These are phyloP conservation scores for Andricus grossulariae DNA, from an alignment of 1,140 invertebrate genomes.

Conservation along the genomic window DNA sequence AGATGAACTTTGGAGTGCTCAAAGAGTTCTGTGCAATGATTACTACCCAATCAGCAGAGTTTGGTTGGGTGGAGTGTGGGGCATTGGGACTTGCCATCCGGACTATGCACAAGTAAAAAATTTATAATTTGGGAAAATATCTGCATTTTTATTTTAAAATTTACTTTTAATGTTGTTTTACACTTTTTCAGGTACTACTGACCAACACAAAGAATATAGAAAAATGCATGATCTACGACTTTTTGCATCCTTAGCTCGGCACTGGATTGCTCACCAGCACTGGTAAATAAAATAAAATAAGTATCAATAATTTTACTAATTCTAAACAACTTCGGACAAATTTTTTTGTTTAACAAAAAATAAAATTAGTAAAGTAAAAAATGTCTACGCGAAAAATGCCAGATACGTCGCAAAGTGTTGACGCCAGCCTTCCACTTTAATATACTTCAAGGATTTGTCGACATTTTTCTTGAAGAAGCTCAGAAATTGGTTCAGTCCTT, in stretches of 20 bases:
- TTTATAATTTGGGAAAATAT: conserved; percentile 28
- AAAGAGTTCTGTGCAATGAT: conserved; percentile 42
- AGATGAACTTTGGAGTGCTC: conserved; percentile 51
- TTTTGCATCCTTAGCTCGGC: conserved; percentile 86
- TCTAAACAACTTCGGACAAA: no score
- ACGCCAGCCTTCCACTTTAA: conserved; percentile 95
- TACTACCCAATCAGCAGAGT: conserved; percentile 58
- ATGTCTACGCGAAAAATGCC: conserved; percentile 85
- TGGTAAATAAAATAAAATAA: conserved; percentile 67
- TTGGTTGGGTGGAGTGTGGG: conserved; percentile 49
- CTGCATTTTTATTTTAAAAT: neutral
- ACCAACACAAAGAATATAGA: conserved; percentile 83
- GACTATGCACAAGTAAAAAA: conserved; percentile 68
- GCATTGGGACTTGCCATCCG: conserved; percentile 64
- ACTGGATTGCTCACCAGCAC: conserved; percentile 85
- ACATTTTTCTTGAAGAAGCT: conserved; percentile 57
- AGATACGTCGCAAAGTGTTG: conserved; percentile 84
- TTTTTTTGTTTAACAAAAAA: no score
- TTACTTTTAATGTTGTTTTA: no score
- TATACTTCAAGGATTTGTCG: conserved; percentile 87
- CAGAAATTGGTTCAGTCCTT: conserved; percentile 52
- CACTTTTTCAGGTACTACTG: conserved; percentile 73
- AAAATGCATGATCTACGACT: conserved; percentile 85
- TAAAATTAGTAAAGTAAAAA: no score
- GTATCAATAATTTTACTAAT: no score